Conservation (phyloP, 2,113 vertebrate species). For the Mobula hypostoma region DNA sequence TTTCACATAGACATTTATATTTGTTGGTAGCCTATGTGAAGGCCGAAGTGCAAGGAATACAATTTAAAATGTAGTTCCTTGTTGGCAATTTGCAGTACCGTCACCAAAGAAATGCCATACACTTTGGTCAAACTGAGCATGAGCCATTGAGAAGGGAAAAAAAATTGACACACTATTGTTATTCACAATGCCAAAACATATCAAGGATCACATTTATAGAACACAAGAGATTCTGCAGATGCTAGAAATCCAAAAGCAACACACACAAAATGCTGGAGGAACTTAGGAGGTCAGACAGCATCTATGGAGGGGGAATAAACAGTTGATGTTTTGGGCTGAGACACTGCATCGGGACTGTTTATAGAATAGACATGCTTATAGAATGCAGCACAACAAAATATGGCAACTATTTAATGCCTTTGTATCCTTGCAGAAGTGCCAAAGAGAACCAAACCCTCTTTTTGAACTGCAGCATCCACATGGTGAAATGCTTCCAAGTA, state of each 20-base stretch:
- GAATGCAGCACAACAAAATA: background rate
- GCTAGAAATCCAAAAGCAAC: too few relatives aligned
- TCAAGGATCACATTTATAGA: background rate
- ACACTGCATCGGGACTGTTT: too few relatives aligned
- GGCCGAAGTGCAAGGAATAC: background rate
- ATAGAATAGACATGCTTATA: too few relatives aligned
- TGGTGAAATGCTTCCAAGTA: background rate
- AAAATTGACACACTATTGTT: background rate
- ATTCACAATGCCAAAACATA: background rate
- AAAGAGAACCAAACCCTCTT: background rate
- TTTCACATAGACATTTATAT: background rate
- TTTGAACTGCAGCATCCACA: background rate
- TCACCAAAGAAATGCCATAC: background rate
- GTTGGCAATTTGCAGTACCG: background rate
- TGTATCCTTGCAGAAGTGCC: background rate
- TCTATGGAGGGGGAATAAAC: too few relatives aligned
- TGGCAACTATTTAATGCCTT: too few relatives aligned
- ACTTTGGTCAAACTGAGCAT: background rate
- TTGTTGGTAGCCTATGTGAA: background rate
- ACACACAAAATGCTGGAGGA: too few relatives aligned
- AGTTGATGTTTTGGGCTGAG: too few relatives aligned
- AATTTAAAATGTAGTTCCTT: background rate
- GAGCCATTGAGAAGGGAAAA: background rate
- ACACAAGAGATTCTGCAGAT: too few relatives aligned
- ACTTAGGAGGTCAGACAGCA: too few relatives aligned